Evolutionary conservation across 1,140 invertebrate genomes (phyloP).

Genomic region (Chlorops oryzae): DNA sequence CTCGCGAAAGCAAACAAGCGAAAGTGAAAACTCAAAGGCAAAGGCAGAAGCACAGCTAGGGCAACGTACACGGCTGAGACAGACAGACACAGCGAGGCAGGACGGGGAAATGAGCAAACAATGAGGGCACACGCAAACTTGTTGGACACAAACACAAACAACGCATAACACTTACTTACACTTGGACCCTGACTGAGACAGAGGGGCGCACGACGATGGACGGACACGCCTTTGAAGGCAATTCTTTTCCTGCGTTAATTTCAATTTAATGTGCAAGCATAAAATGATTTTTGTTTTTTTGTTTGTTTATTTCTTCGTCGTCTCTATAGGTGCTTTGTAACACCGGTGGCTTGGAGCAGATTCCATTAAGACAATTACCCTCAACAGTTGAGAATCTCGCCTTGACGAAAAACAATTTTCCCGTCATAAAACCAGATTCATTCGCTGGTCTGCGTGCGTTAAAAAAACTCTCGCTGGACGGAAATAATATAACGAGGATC

Average conservation of each 20-base stretch:
- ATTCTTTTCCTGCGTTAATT: no score
- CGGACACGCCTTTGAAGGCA: no score
- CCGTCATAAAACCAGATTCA: conserved; percentile 68
- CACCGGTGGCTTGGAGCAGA: conserved; percentile 69
- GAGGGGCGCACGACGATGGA: no score
- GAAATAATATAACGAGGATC: conserved; percentile 72
- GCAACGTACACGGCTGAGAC: no score
- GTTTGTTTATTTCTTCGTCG: conserved; percentile 13
- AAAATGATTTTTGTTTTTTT: not conserved
- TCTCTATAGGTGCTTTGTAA: conserved; percentile 72
- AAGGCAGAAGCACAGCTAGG: no score
- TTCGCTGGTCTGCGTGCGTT: conserved; percentile 65
- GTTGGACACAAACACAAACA: not conserved
- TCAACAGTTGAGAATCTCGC: conserved; percentile 71
- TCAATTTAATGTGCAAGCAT: not conserved
- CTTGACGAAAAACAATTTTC: conserved; percentile 72
- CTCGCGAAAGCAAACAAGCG: conserved; percentile 23
- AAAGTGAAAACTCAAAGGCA: conserved; percentile 14
- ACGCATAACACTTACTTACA: not conserved
- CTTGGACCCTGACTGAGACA: no score
- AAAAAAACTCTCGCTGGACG: conserved; percentile 68
- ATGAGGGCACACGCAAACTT: no score
- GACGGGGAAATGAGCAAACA: no score
- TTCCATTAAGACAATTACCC: conserved; percentile 65
- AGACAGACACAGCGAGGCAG: no score